Conservation (phyloP, 2,797 vertebrate species). For the Garrulus glandarius region DNA sequence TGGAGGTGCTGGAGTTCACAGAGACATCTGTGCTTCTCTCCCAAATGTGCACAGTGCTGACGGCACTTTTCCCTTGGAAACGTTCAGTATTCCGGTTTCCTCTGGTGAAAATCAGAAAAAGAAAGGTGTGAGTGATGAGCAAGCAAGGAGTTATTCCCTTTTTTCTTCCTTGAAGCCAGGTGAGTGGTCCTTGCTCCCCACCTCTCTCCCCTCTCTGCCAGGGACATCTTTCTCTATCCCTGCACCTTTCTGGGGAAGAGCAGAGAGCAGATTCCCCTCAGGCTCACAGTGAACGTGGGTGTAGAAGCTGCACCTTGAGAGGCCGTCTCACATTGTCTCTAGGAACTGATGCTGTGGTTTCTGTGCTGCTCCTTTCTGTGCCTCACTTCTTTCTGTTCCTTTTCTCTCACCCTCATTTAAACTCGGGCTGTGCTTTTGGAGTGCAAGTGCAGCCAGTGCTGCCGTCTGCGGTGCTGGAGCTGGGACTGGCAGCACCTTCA, state of each 20-base stretch:
- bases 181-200: background rate
- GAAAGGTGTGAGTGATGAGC: background rate
- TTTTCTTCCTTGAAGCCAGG: background rate
- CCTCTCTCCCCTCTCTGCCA: background rate
- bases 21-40: background rate
- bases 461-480: background rate
- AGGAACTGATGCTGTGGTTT: background rate
- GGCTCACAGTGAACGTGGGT: background rate
- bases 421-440: background rate
- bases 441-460: background rate
- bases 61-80: background rate
- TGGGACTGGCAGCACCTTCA: background rate
- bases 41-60: background rate
- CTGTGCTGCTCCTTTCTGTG: background rate
- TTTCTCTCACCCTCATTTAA: background rate
- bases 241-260: background rate
- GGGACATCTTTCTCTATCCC: too few relatives aligned
- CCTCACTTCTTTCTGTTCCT: background rate
- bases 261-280: accelerated
- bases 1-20: background rate
- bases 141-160: accelerated
- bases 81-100: accelerated
- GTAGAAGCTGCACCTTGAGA: background rate
- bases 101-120: background rate
- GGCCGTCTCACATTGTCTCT: background rate